Evolutionary conservation across 2,888 invertebrate genomes (phyloP).

Genomic region (Dasysyrphus albostriatus): DNA sequence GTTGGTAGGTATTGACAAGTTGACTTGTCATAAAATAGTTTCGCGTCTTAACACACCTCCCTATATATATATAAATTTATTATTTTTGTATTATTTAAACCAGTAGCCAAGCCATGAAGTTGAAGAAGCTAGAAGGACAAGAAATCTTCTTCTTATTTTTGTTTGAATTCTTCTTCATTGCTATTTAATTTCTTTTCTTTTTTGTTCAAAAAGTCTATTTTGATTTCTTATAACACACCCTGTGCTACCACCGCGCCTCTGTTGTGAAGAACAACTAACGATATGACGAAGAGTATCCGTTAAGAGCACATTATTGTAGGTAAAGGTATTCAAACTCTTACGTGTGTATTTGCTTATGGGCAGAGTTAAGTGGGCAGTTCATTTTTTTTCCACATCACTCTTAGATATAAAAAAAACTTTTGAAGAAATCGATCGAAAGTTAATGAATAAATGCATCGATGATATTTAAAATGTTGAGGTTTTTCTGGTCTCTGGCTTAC

Average conservation of each 20-base stretch:
- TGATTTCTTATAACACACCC: conserved; percentile 26
- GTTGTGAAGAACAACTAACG: conserved; percentile 17
- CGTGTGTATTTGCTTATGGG: conserved; percentile 7
- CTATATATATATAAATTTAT: background rate
- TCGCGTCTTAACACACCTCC: conserved; percentile 27
- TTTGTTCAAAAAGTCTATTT: conserved; percentile 1
- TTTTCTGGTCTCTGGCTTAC: background rate
- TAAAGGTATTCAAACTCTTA: conserved; percentile 8
- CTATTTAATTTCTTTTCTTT: background rate
- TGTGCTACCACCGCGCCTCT: background rate
- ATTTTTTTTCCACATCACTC: background rate
- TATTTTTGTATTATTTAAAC: background rate
- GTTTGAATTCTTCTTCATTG: background rate
- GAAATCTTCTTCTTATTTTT: conserved; percentile 20
- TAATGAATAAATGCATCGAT: conserved; percentile 20
- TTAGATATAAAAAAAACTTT: conserved; percentile 46
- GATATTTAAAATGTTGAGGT: background rate
- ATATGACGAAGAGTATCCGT: conserved; percentile 26
- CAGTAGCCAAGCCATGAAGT: conserved; percentile 27
- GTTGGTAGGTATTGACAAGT: conserved; percentile 55
- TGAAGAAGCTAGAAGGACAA: background rate
- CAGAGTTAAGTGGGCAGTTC: background rate
- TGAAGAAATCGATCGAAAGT: conserved; percentile 37
- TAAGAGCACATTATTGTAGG: conserved; percentile 14
- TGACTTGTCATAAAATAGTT: conserved; percentile 54